phyloP scores from a whole-genome alignment of 2,888 invertebrate species.

The Agonopterix alstromeriana region DNA sequence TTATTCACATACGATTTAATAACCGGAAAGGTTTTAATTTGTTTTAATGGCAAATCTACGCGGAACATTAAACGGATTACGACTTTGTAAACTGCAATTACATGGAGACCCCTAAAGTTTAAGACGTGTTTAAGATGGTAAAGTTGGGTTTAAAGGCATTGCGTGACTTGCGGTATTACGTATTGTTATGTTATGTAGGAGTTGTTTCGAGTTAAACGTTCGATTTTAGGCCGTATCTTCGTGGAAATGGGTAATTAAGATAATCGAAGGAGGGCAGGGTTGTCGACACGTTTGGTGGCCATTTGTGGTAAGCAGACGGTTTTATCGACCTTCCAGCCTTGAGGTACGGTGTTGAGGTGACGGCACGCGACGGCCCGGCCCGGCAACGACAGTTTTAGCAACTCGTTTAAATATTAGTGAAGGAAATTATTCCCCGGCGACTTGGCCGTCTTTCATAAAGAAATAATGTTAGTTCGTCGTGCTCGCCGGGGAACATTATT shows the following conservation, averaged over 20 bases:
- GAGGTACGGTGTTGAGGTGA: conserved; percentile 1
- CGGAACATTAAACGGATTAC: conserved; percentile 26
- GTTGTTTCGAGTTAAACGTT: conserved; percentile 2
- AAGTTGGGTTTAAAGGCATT: neutral
- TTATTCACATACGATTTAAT: conserved; percentile 55
- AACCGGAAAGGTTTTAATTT: conserved; percentile 58
- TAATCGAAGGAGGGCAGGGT: conserved; percentile 48
- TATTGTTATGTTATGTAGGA: conserved; percentile 5
- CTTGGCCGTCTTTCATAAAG: neutral
- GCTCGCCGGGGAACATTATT: too few species aligned
- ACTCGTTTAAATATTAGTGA: conserved; percentile 7
- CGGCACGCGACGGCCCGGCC: neutral
- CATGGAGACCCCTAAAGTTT: neutral
- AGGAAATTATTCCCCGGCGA: conserved; percentile 1
- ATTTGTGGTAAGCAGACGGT: conserved; percentile 28
- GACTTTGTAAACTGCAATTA: neutral
- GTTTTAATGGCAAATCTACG: conserved; percentile 57
- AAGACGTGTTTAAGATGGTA: neutral
- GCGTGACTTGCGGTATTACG: conserved; percentile 9
- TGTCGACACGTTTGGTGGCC: conserved; percentile 29
- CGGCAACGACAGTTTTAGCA: conserved; percentile 4
- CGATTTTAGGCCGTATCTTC: conserved; percentile 12
- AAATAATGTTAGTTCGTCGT: too few species aligned
- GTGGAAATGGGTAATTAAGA: conserved; percentile 37
- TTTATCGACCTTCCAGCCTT: conserved; percentile 26